Evolutionary conservation across 2,888 invertebrate genomes (phyloP).

Genomic region (Pristionchus maxplancki): DNA sequence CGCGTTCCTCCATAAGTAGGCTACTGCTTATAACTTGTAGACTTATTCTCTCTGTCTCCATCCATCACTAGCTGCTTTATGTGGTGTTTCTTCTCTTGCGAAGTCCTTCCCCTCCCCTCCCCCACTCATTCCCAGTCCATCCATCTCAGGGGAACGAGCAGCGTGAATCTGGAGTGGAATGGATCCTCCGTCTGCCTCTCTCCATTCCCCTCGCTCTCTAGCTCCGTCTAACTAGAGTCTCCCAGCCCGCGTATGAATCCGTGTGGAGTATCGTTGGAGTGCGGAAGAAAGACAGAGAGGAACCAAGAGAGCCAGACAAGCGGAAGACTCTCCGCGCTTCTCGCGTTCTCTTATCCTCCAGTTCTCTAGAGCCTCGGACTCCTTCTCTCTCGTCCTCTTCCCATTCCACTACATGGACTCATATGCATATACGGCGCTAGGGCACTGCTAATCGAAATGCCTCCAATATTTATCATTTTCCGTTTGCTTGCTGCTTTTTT

Average conservation of each 20-base stretch:
- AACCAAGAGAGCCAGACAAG: not conserved
- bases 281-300: not conserved
- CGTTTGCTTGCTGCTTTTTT: constrained; percentile 5
- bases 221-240: not conserved
- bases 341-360: constrained; percentile 5
- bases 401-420: not conserved
- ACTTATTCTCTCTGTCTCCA: not conserved
- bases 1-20: not conserved
- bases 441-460: not conserved
- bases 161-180: not conserved
- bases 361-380: constrained; percentile 1
- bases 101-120: not conserved
- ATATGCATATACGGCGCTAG: not conserved
- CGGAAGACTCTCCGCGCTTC: not conserved
- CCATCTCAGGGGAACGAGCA: not conserved
- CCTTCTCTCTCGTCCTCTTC: not conserved
- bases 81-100: not conserved
- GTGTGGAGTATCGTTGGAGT: not conserved
- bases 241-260: not conserved
- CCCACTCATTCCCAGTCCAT: not conserved
- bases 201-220: not conserved
- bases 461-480: not conserved
- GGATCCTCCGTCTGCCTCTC: not conserved
- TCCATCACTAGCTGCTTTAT: not conserved
- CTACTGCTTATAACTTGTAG: not conserved